phyloP scores from a whole-genome alignment of 2,113 vertebrate genomes.

The Willisornis vidua region DNA sequence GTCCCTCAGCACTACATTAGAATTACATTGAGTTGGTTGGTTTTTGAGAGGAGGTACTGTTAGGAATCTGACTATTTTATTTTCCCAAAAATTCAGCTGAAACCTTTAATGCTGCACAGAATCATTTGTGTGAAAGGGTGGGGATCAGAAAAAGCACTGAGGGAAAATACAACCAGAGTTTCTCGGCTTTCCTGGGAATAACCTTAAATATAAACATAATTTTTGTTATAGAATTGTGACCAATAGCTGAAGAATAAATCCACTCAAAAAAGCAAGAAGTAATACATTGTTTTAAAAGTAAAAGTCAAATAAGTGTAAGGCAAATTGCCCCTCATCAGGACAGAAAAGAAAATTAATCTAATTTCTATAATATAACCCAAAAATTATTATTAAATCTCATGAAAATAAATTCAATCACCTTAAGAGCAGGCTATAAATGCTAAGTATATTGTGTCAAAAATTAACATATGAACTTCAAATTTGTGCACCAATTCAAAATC shows the following conservation, averaged over 20 bases:
- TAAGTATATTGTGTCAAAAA: constrained; percentile 40
- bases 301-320: not conserved
- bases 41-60: not conserved
- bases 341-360: constrained; percentile 6
- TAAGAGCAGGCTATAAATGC: not conserved
- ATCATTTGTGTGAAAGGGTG: not conserved
- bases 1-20: not conserved
- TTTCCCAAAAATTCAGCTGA: not conserved
- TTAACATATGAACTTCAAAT: constrained; percentile 60
- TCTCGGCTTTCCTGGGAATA: not conserved
- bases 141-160: not conserved
- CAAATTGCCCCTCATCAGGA: not conserved
- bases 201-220: not conserved
- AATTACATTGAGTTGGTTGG: not conserved
- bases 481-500: constrained; percentile 54
- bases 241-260: not conserved
- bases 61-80: not conserved
- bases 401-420: constrained; percentile 42
- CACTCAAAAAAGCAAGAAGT: not conserved
- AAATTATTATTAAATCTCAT: not conserved
- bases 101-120: not conserved
- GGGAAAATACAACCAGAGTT: not conserved
- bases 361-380: constrained; percentile 17
- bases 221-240: not conserved
- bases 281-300: not conserved